These are phyloP conservation scores for Eolophus roseicapilla DNA, from an alignment of 2,113 vertebrate species.

Conservation along the genomic window DNA sequence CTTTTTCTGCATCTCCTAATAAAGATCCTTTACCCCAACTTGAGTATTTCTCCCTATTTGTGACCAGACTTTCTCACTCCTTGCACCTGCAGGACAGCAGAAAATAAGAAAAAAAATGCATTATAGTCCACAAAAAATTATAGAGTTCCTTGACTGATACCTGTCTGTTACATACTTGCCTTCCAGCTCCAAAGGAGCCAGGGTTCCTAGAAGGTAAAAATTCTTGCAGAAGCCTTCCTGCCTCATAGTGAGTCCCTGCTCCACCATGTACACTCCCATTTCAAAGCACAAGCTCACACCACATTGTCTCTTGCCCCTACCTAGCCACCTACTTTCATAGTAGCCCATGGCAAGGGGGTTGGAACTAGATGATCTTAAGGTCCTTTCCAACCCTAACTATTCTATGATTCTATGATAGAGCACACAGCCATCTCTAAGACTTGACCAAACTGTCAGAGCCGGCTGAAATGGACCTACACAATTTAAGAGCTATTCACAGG, in stretches of 20 bases:
- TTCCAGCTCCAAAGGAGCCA: not conserved
- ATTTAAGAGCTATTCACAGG: not conserved
- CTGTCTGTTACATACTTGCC: not conserved
- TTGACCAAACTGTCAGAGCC: not conserved
- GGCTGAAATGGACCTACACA: not conserved
- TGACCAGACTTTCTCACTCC: not conserved
- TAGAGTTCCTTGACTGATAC: not conserved
- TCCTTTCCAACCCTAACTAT: too few relatives aligned
- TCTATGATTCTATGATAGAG: not conserved
- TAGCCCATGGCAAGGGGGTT: not conserved
- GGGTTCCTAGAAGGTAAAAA: not conserved
- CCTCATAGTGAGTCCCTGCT: not conserved
- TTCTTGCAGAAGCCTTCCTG: not conserved
- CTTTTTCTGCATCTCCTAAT: not conserved
- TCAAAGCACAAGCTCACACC: not conserved
- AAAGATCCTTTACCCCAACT: not conserved
- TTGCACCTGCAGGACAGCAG: not conserved
- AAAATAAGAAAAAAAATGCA: not conserved
- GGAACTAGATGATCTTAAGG: too few relatives aligned
- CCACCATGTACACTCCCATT: fast-evolving
- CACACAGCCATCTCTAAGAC: not conserved
- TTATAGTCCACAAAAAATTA: not conserved
- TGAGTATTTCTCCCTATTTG: not conserved
- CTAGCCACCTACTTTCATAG: fast-evolving
- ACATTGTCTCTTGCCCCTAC: not conserved